phyloP scores from a whole-genome alignment of 2,113 vertebrate genomes.

The Carollia perspicillata region DNA sequence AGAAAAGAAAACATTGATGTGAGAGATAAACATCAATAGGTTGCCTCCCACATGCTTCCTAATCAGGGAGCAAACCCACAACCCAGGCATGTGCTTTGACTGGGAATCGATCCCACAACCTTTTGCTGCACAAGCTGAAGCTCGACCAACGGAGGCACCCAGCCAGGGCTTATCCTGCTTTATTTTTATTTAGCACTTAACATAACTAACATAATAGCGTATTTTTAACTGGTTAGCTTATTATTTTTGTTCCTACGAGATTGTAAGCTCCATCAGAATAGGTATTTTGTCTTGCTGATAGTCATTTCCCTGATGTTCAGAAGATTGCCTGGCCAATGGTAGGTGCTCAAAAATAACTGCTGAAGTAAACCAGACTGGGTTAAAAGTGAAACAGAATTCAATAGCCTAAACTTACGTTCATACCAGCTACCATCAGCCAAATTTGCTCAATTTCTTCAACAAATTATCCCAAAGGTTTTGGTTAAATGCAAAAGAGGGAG shows the following conservation, averaged over 20 bases:
- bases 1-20: too few species aligned
- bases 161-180: background rate
- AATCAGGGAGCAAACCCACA: too few species aligned
- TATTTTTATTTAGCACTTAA: background rate
- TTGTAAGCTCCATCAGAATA: background rate
- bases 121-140: too few species aligned
- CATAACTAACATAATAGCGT: background rate
- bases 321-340: background rate
- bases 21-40: too few species aligned
- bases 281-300: background rate
- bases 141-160: too few species aligned
- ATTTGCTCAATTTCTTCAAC: background rate
- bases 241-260: background rate
- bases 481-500: background rate
- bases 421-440: background rate
- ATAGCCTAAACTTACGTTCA: background rate
- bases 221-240: background rate
- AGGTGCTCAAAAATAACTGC: background rate
- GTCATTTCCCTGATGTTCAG: background rate
- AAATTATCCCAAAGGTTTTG: background rate
- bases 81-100: too few species aligned
- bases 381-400: slow-evolving; percentile 1
- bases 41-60: too few species aligned
- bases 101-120: too few species aligned
- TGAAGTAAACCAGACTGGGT: background rate